Conservation (phyloP, 2,113 vertebrate species). For the Dipodomys merriami region DNA sequence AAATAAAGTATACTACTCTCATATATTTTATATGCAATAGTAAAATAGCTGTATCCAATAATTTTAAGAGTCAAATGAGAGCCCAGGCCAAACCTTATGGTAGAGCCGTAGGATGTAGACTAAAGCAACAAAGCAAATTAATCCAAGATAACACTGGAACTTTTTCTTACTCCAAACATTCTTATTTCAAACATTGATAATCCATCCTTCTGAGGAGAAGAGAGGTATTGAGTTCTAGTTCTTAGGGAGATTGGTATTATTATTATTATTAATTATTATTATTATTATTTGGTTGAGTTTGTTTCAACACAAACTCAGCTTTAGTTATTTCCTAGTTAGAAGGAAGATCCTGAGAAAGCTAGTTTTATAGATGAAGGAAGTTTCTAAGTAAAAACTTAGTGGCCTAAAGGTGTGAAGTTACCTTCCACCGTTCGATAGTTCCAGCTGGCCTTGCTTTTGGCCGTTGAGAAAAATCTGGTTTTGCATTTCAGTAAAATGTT, state of each 20-base stretch:
- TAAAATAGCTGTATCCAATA: not conserved
- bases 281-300: conserved; percentile 36
- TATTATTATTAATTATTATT: no score
- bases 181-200: conserved; percentile 13
- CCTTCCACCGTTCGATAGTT: conserved; percentile 6
- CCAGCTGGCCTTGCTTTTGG: conserved; percentile 61
- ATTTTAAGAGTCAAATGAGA: not conserved
- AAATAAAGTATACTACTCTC: not conserved
- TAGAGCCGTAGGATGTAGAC: not conserved
- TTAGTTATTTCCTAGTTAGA: conserved; percentile 50
- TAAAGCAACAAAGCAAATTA: conserved; percentile 35
- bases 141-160: conserved; percentile 22
- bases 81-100: not conserved
- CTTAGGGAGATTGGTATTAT: conserved; percentile 23
- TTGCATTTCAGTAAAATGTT: conserved; percentile 72
- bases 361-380: conserved; percentile 58
- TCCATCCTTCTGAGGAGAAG: conserved; percentile 37
- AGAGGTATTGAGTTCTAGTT: conserved; percentile 18
- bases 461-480: conserved; percentile 60
- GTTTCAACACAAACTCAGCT: conserved; percentile 52
- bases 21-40: not conserved
- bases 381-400: conserved; percentile 53
- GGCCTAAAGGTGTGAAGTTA: conserved; percentile 21
- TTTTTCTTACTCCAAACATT: not conserved
- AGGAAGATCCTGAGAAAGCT: conserved; percentile 30